Conservation (phyloP, 2,888 invertebrate species). For the Ormyrus labotus region DNA sequence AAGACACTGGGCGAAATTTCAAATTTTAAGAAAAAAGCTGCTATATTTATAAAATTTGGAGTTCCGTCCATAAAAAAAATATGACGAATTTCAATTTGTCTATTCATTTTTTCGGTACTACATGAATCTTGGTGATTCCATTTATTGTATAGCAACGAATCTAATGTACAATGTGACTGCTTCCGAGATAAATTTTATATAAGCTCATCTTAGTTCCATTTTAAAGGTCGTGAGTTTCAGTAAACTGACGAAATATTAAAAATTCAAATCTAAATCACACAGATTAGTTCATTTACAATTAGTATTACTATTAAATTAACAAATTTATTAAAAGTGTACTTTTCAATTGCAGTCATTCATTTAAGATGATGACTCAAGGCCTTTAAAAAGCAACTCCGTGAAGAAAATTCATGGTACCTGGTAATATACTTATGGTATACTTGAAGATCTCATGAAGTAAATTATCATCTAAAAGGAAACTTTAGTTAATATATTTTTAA, state of each 20-base stretch:
- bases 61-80: not conserved
- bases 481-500: too few species aligned
- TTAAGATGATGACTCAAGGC: not conserved
- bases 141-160: conserved; percentile 38
- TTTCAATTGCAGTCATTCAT: too few species aligned
- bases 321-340: too few species aligned
- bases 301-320: too few species aligned
- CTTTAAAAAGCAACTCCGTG: conserved; percentile 19
- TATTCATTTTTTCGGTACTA: conserved; percentile 33
- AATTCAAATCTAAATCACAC: not conserved
- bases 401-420: conserved; percentile 33
- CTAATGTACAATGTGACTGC: conserved; percentile 34
- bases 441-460: conserved; percentile 28
- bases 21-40: not conserved
- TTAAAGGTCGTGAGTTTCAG: conserved; percentile 18
- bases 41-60: not conserved
- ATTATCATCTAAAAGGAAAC: conserved; percentile 4
- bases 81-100: not conserved
- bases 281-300: not conserved
- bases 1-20: not conserved
- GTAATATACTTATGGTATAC: conserved; percentile 6
- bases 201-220: conserved; percentile 28
- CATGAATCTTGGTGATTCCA: conserved; percentile 39
- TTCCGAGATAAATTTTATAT: conserved; percentile 20
- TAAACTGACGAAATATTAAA: not conserved